phyloP scores from a whole-genome alignment of 1,140 invertebrate genomes.

The Drosophila prosaltans region DNA sequence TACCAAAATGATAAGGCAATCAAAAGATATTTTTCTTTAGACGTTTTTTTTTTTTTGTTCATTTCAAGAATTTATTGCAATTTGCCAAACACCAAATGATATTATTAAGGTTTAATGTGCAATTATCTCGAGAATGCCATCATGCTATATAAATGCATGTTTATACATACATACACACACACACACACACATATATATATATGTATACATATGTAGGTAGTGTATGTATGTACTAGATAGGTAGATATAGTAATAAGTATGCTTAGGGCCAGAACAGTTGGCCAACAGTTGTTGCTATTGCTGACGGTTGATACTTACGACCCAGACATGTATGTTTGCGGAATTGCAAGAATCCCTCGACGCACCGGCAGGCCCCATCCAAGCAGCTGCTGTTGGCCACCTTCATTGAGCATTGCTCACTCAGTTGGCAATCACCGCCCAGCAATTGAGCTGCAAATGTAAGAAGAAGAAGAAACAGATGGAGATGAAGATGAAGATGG shows the following conservation, averaged over 20 bases:
- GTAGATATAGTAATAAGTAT: background rate
- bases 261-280: constrained; percentile 68
- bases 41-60: constrained; percentile 26
- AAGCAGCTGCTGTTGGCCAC: constrained; percentile 91
- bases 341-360: constrained; percentile 91
- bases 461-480: constrained; percentile 16
- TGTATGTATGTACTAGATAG: background rate
- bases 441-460: constrained; percentile 87
- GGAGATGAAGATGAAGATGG: background rate
- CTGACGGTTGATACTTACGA: constrained; percentile 87
- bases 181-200: too few species aligned
- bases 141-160: background rate
- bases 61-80: constrained; percentile 68
- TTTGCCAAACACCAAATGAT: constrained; percentile 62
- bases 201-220: too few species aligned
- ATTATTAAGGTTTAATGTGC: constrained; percentile 24
- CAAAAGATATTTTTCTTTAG: constrained; percentile 50
- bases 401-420: constrained; percentile 90
- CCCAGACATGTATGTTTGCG: constrained; percentile 93
- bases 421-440: constrained; percentile 88
- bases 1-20: constrained; percentile 47
- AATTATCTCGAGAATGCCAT: constrained; percentile 1
- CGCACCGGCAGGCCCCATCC: constrained; percentile 90
- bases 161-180: too few species aligned
- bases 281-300: constrained; percentile 43